Percentiles rank a stretch among this genome's conserved stretches.
These are phyloP conservation scores for Candoia aspera DNA, from an alignment of 2,113 vertebrate genomes.

Conservation along the genomic window DNA sequence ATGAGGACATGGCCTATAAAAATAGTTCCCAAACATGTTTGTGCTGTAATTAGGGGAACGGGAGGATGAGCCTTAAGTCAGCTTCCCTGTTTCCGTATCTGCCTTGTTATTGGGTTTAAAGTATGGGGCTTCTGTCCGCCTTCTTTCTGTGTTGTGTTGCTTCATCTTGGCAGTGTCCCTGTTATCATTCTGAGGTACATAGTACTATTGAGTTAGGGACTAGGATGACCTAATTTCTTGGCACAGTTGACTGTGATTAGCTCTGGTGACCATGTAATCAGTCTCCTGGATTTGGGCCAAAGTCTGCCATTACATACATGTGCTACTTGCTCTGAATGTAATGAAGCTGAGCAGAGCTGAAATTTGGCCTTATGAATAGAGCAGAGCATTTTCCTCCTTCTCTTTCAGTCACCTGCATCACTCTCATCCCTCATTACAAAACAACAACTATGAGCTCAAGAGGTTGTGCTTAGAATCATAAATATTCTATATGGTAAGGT, in stretches of 20 bases:
- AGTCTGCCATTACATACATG: background rate
- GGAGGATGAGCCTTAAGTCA: background rate
- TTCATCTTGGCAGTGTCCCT: slow-evolving; percentile 17
- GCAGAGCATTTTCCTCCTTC: background rate
- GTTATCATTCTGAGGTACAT: slow-evolving; percentile 39
- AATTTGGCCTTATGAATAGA: background rate
- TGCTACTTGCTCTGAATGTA: background rate
- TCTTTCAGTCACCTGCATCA: background rate
- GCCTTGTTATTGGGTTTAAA: background rate
- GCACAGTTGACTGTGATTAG: slow-evolving; percentile 47
- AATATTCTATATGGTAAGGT: background rate
- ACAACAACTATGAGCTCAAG: background rate
- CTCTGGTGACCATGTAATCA: slow-evolving; percentile 54
- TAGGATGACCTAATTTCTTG: slow-evolving; percentile 69
- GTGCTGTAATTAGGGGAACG: background rate
- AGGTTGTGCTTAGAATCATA: background rate
- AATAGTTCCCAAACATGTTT: background rate
- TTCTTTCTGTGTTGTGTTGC: background rate
- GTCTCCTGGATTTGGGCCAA: slow-evolving; percentile 29
- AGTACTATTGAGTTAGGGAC: slow-evolving; percentile 18
- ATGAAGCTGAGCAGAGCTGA: background rate
- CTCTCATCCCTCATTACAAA: background rate
- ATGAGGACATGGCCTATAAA: background rate
- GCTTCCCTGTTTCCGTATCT: background rate
- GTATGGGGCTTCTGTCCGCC: background rate